phyloP scores from a whole-genome alignment of 2,888 invertebrate species.

The Autographa pulchrina region DNA sequence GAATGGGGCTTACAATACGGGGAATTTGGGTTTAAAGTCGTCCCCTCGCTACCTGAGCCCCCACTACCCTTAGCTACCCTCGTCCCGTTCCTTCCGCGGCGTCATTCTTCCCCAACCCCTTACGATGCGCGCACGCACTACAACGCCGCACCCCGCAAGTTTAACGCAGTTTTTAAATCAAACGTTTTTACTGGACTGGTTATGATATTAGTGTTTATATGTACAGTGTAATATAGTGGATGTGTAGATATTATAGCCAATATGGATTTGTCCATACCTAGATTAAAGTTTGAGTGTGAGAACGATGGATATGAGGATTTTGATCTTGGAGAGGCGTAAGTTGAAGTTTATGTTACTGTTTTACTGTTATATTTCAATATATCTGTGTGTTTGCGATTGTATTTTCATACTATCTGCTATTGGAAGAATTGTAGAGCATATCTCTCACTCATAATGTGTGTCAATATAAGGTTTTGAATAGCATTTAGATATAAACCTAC shows the following conservation, averaged over 20 bases:
- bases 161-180: constrained; percentile 45
- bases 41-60: constrained; percentile 80
- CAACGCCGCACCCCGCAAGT: constrained; percentile 43
- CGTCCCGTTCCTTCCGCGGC: constrained; percentile 58
- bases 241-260: constrained; percentile 60
- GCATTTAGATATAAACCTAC: too few species aligned
- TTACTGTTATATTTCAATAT: neutral
- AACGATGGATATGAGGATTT: constrained; percentile 77
- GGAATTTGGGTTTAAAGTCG: constrained; percentile 74
- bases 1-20: constrained; percentile 71
- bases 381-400: neutral
- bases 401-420: neutral
- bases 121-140: constrained; percentile 79
- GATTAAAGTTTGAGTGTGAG: constrained; percentile 76
- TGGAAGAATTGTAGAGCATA: neutral
- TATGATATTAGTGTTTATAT: constrained; percentile 66
- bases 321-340: constrained; percentile 64
- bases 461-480: neutral
- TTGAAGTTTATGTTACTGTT: constrained; percentile 27
- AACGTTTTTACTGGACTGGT: constrained; percentile 60
- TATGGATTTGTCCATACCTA: constrained; percentile 84
- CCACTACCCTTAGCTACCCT: constrained; percentile 51
- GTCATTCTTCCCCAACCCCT: constrained; percentile 76
- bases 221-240: constrained; percentile 66
- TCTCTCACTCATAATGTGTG: neutral